phyloP scores from a whole-genome alignment of 2,797 vertebrate species.

The Gambusia yucatana region DNA sequence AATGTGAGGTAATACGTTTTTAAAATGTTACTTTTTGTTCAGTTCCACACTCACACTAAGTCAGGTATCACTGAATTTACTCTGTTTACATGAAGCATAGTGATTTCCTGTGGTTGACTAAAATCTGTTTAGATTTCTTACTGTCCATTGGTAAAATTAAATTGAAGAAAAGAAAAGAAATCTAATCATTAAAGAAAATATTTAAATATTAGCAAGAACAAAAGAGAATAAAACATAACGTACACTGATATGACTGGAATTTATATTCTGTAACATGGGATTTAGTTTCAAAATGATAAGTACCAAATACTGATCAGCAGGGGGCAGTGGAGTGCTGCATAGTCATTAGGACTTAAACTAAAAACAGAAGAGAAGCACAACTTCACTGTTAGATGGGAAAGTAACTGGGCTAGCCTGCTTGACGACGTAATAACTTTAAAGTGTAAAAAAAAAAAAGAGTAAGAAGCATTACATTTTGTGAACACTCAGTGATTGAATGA shows the following conservation, averaged over 20 bases:
- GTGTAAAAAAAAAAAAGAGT: not conserved
- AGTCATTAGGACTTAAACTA: not conserved
- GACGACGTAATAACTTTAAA: conserved; percentile 39
- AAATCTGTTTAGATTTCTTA: not conserved
- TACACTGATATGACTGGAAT: not conserved
- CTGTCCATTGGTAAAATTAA: not conserved
- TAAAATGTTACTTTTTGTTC: not conserved
- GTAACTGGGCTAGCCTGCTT: not conserved
- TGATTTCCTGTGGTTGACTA: not conserved
- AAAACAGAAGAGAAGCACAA: not conserved
- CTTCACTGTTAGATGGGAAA: not conserved
- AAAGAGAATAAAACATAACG: not conserved
- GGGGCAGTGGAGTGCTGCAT: conserved; percentile 47
- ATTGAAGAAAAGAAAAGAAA: not conserved
- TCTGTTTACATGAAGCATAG: not conserved
- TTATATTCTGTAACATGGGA: not conserved
- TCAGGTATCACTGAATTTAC: not conserved
- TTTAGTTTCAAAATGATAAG: not conserved
- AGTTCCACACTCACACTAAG: not conserved
- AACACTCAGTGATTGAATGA: not conserved
- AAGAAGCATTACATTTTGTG: not conserved
- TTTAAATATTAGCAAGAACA: not conserved
- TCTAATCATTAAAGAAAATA: not conserved
- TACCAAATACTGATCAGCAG: conserved; percentile 31
- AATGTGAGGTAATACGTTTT: not conserved